Evolutionary conservation across 2,888 invertebrate genomes (phyloP).

Genomic region (Standfussiana lucernea): DNA sequence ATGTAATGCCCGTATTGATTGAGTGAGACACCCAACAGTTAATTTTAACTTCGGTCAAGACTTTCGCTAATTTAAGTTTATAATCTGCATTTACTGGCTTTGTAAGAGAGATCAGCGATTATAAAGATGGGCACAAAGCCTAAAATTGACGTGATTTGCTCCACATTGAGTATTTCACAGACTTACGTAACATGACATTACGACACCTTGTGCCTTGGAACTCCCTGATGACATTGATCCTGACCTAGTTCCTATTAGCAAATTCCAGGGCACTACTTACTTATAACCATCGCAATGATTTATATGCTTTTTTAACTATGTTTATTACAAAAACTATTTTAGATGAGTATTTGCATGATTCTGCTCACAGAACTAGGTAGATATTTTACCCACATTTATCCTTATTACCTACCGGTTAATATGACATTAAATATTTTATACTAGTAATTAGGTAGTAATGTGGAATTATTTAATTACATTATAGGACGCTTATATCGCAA

Average conservation of each 20-base stretch:
- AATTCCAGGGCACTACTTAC: constrained; percentile 49
- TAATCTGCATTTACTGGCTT: constrained; percentile 4
- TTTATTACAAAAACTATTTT: not conserved
- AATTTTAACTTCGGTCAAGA: constrained; percentile 50
- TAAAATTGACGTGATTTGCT: constrained; percentile 25
- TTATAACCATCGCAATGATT: not conserved
- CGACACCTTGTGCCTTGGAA: constrained; percentile 83
- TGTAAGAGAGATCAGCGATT: not conserved
- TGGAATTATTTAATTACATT: not conserved
- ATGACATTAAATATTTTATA: not conserved
- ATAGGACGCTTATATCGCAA: not conserved
- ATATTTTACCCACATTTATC: constrained; percentile 13
- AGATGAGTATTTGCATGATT: constrained; percentile 19
- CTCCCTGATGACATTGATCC: constrained; percentile 87
- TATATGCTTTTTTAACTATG: constrained; percentile 5
- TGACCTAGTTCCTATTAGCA: constrained; percentile 76
- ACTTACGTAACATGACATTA: constrained; percentile 87
- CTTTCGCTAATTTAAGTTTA: constrained; percentile 7
- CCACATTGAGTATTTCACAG: constrained; percentile 60
- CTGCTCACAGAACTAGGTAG: constrained; percentile 5
- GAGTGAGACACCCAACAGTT: constrained; percentile 25
- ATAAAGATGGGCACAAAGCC: not conserved
- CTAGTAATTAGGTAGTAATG: not conserved
- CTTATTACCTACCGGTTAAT: not conserved
- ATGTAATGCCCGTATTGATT: constrained; percentile 49